These are phyloP conservation scores for Neomonachus schauinslandi DNA, from an alignment of 2,113 vertebrate species.

Conservation along the genomic window DNA sequence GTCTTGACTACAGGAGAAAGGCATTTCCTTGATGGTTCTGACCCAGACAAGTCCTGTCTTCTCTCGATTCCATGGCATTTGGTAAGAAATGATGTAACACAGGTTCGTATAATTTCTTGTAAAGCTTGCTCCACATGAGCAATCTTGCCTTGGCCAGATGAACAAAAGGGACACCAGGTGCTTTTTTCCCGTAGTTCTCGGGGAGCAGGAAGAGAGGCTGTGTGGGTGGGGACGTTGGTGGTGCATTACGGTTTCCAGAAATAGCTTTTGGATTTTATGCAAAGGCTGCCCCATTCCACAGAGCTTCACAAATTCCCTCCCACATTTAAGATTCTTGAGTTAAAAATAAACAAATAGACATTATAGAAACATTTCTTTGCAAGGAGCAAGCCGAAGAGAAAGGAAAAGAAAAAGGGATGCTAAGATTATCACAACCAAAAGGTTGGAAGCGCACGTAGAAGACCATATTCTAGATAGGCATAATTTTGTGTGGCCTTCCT, in stretches of 20 bases:
- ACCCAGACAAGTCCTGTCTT: neutral
- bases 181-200: neutral
- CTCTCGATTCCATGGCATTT: neutral
- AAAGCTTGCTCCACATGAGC: neutral
- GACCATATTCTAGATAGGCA: accelerated
- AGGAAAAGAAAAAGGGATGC: neutral
- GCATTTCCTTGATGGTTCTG: neutral
- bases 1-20: neutral
- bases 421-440: neutral
- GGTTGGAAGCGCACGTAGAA: neutral
- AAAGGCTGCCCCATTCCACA: neutral
- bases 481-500: no score
- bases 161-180: neutral
- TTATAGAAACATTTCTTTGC: neutral
- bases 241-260: neutral
- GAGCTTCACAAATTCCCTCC: neutral
- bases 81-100: neutral
- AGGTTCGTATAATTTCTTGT: neutral
- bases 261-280: neutral
- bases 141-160: neutral
- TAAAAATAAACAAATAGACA: neutral
- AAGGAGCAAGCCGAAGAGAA: neutral
- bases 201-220: no score
- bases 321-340: neutral
- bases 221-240: neutral